These are phyloP conservation scores for Peromyscus leucopus DNA, from an alignment of 2,113 vertebrate species.

Conservation along the genomic window DNA sequence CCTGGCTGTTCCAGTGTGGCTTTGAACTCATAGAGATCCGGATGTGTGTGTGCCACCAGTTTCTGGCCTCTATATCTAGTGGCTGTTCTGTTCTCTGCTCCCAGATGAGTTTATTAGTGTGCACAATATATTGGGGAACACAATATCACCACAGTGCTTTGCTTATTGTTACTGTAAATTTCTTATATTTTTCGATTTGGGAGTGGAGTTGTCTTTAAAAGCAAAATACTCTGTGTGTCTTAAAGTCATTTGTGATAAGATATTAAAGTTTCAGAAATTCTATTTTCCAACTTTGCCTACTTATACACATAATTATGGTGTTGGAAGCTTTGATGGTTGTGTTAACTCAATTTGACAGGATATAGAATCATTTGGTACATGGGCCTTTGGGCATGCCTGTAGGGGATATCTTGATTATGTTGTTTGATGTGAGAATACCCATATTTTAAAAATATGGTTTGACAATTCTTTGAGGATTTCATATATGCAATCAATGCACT, in stretches of 20 bases:
- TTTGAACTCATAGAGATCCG: too few relatives aligned
- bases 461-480: not conserved
- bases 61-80: too few relatives aligned
- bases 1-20: too few relatives aligned
- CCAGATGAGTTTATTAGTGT: too few relatives aligned
- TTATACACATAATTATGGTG: not conserved
- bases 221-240: not conserved
- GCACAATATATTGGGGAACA: too few relatives aligned
- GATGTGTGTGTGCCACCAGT: too few relatives aligned
- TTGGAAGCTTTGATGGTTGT: not conserved
- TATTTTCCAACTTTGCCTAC: not conserved
- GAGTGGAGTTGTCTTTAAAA: constrained; percentile 13
- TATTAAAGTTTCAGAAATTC: not conserved
- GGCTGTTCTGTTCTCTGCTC: too few relatives aligned
- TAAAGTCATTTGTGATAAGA: not conserved
- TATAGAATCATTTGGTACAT: not conserved
- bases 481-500: too few relatives aligned
- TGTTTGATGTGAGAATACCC: not conserved
- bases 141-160: not conserved
- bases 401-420: not conserved
- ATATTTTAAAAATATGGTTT: not conserved
- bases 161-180: not conserved
- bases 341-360: not conserved
- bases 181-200: constrained; percentile 7
- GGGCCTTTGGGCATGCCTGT: not conserved